phyloP scores from a whole-genome alignment of 2,797 vertebrate genomes.

The Ara ararauna region DNA sequence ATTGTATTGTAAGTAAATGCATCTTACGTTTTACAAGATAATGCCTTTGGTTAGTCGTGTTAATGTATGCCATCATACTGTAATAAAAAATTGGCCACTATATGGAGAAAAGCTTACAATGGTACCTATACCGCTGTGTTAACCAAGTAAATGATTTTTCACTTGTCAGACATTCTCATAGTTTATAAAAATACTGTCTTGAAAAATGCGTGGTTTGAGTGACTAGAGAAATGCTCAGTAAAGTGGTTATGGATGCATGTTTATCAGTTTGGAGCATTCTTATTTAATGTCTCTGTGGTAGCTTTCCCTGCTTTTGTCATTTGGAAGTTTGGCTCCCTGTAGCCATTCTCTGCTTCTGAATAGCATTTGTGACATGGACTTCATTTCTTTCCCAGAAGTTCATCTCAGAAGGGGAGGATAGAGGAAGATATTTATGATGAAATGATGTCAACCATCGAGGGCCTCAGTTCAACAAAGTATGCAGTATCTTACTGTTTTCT shows the following conservation, averaged over 20 bases:
- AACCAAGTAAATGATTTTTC: neutral
- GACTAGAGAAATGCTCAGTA: neutral
- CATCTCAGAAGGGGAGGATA: conserved; percentile 91
- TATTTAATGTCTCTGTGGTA: neutral
- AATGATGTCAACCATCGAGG: conserved; percentile 94
- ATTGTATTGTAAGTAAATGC: neutral
- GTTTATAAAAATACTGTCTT: neutral
- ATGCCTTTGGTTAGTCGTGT: neutral
- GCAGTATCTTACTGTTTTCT: neutral
- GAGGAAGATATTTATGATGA: conserved; percentile 94
- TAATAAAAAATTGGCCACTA: neutral
- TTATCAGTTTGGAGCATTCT: neutral
- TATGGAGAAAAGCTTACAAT: neutral
- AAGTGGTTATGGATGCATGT: neutral
- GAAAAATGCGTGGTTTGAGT: neutral
- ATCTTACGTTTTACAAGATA: neutral
- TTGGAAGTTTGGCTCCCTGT: neutral
- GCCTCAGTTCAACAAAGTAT: conserved; percentile 92
- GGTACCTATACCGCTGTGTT: neutral
- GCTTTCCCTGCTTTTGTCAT: neutral
- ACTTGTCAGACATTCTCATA: neutral
- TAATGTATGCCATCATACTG: neutral
- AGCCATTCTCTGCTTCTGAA: neutral
- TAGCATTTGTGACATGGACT: neutral
- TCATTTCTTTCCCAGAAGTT: conserved; percentile 80